These are phyloP conservation scores for Dissostichus mawsoni DNA, from an alignment of 2,113 vertebrate species.

Conservation along the genomic window DNA sequence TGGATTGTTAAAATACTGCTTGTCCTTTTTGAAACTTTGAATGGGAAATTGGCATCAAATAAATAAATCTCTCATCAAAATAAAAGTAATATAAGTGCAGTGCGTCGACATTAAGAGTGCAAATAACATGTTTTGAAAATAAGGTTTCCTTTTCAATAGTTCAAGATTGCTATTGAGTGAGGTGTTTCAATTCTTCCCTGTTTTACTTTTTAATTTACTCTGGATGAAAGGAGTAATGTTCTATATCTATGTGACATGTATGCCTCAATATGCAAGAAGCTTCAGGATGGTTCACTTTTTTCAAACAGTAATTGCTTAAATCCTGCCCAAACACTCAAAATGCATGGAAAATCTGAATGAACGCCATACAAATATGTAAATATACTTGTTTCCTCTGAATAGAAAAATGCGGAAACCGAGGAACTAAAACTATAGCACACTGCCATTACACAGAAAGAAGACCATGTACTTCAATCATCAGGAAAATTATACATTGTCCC, in stretches of 20 bases:
- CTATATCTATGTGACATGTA: constrained; percentile 16
- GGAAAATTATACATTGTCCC: constrained; percentile 13
- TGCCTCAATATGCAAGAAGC: constrained; percentile 10
- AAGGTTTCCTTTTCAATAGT: not conserved
- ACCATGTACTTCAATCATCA: constrained; percentile 15
- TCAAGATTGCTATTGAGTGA: not conserved
- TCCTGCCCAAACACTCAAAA: constrained; percentile 12
- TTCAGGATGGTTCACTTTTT: constrained; percentile 9
- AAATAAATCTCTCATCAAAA: not conserved
- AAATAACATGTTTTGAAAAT: not conserved
- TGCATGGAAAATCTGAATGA: not conserved
- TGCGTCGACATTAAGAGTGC: not conserved
- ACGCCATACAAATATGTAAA: constrained; percentile 7
- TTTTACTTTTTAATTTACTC: no score
- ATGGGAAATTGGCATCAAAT: not conserved
- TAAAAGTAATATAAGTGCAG: not conserved
- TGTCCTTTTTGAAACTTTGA: not conserved
- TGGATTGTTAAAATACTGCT: not conserved
- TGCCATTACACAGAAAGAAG: not conserved
- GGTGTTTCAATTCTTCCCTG: not conserved
- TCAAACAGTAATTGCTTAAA: constrained; percentile 8
- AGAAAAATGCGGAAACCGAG: not conserved
- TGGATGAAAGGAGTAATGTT: not conserved
- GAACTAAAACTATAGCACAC: not conserved
- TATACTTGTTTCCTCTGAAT: not conserved